A percentile compares a stretch with the other conserved stretches of the same genome.
Conservation (phyloP, 1,140 invertebrate species). For the Rhizoglyphus robini region DNA sequence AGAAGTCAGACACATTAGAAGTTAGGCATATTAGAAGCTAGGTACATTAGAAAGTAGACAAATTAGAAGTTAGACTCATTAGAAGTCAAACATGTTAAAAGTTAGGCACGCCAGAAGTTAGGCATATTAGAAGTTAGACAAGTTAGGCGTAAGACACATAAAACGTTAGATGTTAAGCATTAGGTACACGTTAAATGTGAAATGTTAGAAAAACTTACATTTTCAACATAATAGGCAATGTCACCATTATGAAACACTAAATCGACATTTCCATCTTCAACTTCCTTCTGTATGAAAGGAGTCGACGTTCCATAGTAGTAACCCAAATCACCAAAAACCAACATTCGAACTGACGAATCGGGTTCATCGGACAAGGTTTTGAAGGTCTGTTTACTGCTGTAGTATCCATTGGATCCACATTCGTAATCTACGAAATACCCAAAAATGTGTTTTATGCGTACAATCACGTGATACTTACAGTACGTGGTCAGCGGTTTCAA, state of each 20-base stretch:
- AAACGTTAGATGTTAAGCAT: too few relatives aligned
- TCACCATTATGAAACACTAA: slow-evolving; percentile 47
- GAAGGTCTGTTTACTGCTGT: slow-evolving; percentile 36
- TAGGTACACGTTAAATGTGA: too few relatives aligned
- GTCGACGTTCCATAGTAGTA: slow-evolving; percentile 63
- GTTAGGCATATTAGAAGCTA: too few relatives aligned
- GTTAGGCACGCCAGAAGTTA: too few relatives aligned
- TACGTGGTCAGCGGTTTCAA: slow-evolving; percentile 47
- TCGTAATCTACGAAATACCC: slow-evolving; percentile 29
- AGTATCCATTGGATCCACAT: slow-evolving; percentile 33
- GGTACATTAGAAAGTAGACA: too few relatives aligned
- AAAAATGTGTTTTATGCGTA: slow-evolving; percentile 18
- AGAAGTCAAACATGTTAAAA: too few relatives aligned
- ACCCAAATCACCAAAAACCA: slow-evolving; percentile 80
- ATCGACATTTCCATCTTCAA: slow-evolving; percentile 37
- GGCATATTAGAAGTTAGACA: too few relatives aligned
- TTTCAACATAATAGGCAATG: slow-evolving; percentile 89
- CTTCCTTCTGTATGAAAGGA: slow-evolving; percentile 34
- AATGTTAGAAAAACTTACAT: slow-evolving; percentile 51
- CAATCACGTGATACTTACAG: slow-evolving; percentile 38
- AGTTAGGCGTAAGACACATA: slow-evolving; percentile 42
- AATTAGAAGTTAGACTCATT: too few relatives aligned
- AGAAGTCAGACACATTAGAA: too few relatives aligned
- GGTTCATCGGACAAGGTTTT: slow-evolving; percentile 30
- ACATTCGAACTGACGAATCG: slow-evolving; percentile 41